Conservation (phyloP, 2,797 vertebrate species). For the Vultur gryphus region DNA sequence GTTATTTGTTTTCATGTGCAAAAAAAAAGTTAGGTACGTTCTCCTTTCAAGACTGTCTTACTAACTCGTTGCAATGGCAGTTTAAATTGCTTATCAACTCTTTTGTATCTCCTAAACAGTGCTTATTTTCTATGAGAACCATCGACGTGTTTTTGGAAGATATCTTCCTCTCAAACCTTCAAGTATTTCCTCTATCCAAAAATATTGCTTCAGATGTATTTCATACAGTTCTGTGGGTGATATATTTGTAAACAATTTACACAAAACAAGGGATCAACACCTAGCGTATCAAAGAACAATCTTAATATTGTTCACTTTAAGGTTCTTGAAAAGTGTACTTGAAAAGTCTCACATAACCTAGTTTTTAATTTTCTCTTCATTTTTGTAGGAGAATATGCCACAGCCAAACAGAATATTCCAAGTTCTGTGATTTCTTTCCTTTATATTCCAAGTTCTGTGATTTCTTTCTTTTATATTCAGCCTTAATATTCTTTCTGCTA, state of each 20-base stretch:
- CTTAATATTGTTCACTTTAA: background rate
- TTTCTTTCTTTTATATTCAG: background rate
- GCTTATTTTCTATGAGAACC: background rate
- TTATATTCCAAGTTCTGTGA: background rate
- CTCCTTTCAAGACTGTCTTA: background rate
- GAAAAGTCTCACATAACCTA: background rate
- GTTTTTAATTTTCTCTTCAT: background rate
- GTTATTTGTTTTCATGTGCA: background rate
- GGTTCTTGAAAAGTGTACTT: background rate
- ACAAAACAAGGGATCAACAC: background rate
- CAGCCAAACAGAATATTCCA: background rate
- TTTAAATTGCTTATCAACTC: background rate
- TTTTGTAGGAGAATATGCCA: background rate
- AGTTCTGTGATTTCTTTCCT: background rate
- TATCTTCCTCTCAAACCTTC: background rate
- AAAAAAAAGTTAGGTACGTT: background rate
- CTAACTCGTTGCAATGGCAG: background rate
- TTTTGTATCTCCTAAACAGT: background rate
- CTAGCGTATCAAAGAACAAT: background rate
- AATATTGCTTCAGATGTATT: background rate
- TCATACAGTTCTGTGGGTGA: background rate
- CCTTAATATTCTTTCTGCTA: background rate
- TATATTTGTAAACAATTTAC: background rate
- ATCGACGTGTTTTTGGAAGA: background rate
- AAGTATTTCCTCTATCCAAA: background rate